phyloP scores from a whole-genome alignment of 2,797 vertebrate species.

The Neosilurus hyrtlii region DNA sequence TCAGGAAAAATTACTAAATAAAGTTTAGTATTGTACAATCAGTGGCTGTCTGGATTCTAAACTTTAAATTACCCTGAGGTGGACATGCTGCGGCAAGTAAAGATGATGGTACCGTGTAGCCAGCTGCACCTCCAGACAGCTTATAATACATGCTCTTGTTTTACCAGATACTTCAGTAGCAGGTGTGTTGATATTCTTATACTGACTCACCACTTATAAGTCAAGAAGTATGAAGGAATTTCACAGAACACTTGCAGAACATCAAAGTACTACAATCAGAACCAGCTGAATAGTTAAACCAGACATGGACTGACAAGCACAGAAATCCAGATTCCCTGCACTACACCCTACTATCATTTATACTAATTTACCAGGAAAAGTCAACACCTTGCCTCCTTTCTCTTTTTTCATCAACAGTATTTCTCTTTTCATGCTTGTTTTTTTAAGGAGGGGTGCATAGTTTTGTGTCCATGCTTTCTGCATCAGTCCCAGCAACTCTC shows the following conservation, averaged over 20 bases:
- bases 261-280: neutral
- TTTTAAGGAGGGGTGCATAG: conserved; percentile 8
- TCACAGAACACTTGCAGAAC: neutral
- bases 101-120: neutral
- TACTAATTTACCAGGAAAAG: neutral
- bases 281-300: neutral
- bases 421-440: neutral
- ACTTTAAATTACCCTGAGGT: neutral
- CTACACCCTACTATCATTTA: conserved; percentile 1
- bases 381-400: neutral
- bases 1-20: neutral
- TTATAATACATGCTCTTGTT: neutral
- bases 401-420: neutral
- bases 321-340: conserved; percentile 13
- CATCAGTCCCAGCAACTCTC: conserved; percentile 61
- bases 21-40: neutral
- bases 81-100: conserved; percentile 3
- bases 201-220: neutral
- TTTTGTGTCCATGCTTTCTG: conserved; percentile 45
- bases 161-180: conserved; percentile 2
- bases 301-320: neutral
- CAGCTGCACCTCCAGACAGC: neutral
- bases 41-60: neutral
- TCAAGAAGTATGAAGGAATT: neutral
- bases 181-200: conserved; percentile 16